Conservation (phyloP, 2,113 vertebrate genomes). For the Leucopsar rothschildi region DNA sequence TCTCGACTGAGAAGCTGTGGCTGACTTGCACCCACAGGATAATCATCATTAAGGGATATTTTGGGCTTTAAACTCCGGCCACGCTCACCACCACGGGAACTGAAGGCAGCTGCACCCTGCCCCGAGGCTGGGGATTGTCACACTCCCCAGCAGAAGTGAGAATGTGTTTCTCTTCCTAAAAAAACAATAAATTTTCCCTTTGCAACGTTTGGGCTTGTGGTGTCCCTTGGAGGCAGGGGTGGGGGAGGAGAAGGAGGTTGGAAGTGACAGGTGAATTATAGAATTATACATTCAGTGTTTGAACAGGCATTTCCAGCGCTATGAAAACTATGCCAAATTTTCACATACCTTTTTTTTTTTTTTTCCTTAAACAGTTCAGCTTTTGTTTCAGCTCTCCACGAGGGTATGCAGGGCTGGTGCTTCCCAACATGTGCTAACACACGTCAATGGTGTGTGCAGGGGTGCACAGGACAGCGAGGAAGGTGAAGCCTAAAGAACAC, state of each 20-base stretch:
- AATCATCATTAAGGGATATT: neutral
- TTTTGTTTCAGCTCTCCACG: neutral
- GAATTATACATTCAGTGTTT: neutral
- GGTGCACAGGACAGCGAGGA: neutral
- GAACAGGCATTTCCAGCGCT: neutral
- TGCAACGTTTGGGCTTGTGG: neutral
- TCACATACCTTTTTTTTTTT: neutral
- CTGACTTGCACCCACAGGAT: neutral
- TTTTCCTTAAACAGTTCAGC: neutral
- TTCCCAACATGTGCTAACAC: rapidly evolving
- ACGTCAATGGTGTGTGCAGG: neutral
- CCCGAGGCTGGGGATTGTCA: neutral
- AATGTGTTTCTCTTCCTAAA: neutral
- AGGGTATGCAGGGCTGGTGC: neutral
- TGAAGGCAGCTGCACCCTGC: neutral
- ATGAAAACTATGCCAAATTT: neutral
- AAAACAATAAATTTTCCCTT: slow-evolving; percentile 23
- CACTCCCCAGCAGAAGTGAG: neutral
- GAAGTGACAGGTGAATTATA: neutral
- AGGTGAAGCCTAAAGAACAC: neutral
- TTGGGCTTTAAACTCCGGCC: neutral
- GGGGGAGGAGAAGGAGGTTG: neutral
- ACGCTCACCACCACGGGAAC: neutral
- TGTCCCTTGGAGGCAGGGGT: neutral
- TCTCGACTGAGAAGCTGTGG: neutral